Conservation (phyloP, 2,888 invertebrate genomes). For the Empis stercorea region DNA sequence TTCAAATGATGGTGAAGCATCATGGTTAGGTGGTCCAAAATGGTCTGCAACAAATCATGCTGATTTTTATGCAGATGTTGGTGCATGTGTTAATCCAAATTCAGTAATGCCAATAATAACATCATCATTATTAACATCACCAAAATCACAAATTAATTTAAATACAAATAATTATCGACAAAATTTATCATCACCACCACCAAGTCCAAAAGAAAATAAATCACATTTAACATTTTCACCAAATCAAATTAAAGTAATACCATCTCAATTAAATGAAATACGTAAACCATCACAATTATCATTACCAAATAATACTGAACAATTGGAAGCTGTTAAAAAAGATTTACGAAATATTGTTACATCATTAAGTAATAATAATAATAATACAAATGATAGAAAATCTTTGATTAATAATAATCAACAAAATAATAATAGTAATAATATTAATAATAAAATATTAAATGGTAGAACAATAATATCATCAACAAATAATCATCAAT, state of each 20-base stretch:
- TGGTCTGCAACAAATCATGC: conserved; percentile 33
- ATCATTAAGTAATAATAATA: neutral
- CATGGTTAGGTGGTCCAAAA: conserved; percentile 24
- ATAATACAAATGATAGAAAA: neutral
- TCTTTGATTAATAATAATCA: neutral
- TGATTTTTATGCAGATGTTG: conserved; percentile 67
- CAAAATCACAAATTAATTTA: conserved; percentile 27
- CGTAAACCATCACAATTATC: neutral
- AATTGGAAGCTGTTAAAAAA: neutral
- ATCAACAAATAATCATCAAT: neutral
- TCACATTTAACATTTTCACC: conserved; percentile 62
- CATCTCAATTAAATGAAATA: neutral
- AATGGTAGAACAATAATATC: neutral
- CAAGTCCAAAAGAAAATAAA: conserved; percentile 52
- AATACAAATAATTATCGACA: conserved; percentile 15
- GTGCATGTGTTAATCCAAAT: conserved; percentile 61
- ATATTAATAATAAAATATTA: neutral
- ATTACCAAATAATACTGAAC: neutral
- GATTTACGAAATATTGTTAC: neutral
- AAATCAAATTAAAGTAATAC: conserved; percentile 48
- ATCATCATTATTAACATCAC: conserved; percentile 30
- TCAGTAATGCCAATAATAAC: conserved; percentile 74
- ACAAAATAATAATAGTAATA: neutral
- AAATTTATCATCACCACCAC: conserved; percentile 38
- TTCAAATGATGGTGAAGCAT: conserved; percentile 21